Evolutionary conservation across 2,113 vertebrate species (phyloP).

Genomic region (Aptenodytes patagonicus): DNA sequence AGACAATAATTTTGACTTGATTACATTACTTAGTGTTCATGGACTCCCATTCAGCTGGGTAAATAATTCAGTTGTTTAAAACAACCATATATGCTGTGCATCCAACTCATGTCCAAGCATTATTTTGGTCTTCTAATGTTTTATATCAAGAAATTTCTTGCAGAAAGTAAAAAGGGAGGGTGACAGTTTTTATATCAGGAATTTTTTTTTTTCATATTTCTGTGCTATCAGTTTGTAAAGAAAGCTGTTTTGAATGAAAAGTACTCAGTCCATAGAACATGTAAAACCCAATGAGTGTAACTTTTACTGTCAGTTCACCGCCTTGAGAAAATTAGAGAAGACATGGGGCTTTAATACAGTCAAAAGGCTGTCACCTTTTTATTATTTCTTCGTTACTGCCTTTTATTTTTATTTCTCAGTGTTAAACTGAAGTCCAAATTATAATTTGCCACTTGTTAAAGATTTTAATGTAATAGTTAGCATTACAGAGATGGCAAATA

Average conservation of each 20-base stretch:
- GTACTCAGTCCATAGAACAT: slow-evolving; percentile 5
- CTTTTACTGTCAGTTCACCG: not conserved
- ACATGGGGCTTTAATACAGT: slow-evolving; percentile 22
- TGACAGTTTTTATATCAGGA: not conserved
- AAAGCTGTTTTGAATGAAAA: slow-evolving; percentile 46
- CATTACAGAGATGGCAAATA: not conserved
- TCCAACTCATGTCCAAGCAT: not conserved
- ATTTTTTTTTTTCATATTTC: not conserved
- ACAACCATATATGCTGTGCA: not conserved
- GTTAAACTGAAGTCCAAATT: slow-evolving; percentile 19
- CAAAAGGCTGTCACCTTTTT: slow-evolving; percentile 37
- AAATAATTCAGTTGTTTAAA: not conserved
- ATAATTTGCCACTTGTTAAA: slow-evolving; percentile 21
- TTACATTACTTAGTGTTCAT: not conserved
- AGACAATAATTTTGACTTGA: not conserved
- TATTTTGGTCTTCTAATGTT: not conserved
- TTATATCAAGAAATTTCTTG: not conserved
- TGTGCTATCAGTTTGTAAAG: not conserved
- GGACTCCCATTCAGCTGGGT: not conserved
- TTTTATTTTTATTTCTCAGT: slow-evolving; percentile 67
- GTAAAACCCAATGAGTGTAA: slow-evolving; percentile 52
- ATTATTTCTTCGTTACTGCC: slow-evolving; percentile 52
- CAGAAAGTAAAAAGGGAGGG: not conserved
- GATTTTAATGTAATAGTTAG: slow-evolving; percentile 33
- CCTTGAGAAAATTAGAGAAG: slow-evolving; percentile 63